phyloP scores from a whole-genome alignment of 37 sponge, comb jelly and placozoan species.

The Theonella swinhoei region DNA sequence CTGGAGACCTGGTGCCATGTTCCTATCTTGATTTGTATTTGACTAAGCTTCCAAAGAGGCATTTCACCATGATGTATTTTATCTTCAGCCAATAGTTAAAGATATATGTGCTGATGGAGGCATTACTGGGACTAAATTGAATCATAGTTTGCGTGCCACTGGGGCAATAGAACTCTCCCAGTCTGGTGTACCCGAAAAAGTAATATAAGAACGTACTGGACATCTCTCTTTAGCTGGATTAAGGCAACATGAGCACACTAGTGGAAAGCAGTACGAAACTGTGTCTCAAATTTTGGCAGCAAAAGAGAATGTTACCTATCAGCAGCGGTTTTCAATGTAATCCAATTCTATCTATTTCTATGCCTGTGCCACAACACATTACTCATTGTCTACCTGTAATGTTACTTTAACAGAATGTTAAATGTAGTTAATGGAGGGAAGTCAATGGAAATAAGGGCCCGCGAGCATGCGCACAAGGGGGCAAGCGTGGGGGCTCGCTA shows the following conservation, averaged over 20 bases:
- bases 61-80: conserved; percentile 12
- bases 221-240: conserved; percentile 39
- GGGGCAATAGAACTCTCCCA: conserved; percentile 34
- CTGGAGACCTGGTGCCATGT: conserved; percentile 23
- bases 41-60: conserved; percentile 23
- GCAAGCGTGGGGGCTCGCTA: no score
- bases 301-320: neutral
- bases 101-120: conserved; percentile 25
- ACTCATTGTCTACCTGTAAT: conserved; percentile 1
- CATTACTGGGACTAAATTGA: conserved; percentile 9
- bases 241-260: conserved; percentile 21
- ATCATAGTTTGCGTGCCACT: conserved; percentile 46
- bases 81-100: conserved; percentile 20
- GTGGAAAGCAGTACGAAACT: conserved; percentile 14
- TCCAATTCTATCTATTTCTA: neutral
- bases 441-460: no score
- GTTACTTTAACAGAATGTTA: no score
- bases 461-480: no score
- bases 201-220: conserved; percentile 47
- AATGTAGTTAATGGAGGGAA: no score
- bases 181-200: conserved; percentile 40
- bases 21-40: conserved; percentile 20
- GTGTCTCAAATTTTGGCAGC: conserved; percentile 22
- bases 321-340: conserved; percentile 4
- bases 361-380: neutral